These are phyloP conservation scores for Thalassaphorura encarpata DNA, from an alignment of 1,140 invertebrate species.

Conservation along the genomic window DNA sequence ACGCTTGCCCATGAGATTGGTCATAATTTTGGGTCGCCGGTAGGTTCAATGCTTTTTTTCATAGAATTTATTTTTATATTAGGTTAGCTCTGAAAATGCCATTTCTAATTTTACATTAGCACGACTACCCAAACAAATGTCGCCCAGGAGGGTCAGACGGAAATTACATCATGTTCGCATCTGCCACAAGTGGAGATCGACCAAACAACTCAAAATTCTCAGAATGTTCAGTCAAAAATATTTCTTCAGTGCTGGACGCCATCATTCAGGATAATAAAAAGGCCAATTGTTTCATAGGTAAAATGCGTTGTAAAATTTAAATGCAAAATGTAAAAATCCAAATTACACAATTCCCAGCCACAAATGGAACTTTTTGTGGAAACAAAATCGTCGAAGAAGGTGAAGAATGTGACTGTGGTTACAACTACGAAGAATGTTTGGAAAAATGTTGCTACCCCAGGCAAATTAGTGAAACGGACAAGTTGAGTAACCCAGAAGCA, in stretches of 20 bases:
- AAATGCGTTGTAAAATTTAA: constrained; percentile 15
- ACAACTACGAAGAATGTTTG: constrained; percentile 81
- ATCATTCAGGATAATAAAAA: constrained; percentile 76
- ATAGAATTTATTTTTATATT: too few relatives aligned
- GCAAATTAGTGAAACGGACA: constrained; percentile 57
- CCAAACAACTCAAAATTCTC: constrained; percentile 94
- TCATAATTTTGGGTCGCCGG: constrained; percentile 97
- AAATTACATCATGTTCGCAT: constrained; percentile 96
- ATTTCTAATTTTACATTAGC: too few relatives aligned
- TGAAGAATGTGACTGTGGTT: constrained; percentile 97
- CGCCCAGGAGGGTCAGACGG: constrained; percentile 84
- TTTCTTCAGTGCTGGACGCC: constrained; percentile 84
- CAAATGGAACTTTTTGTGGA: constrained; percentile 92
- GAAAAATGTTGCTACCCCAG: constrained; percentile 91
- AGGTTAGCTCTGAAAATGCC: too few relatives aligned
- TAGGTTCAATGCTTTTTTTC: constrained; percentile 41
- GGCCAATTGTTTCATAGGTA: constrained; percentile 83
- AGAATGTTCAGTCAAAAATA: constrained; percentile 85
- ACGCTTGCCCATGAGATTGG: constrained; percentile 98
- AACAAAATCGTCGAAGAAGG: constrained; percentile 97
- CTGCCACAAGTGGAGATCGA: constrained; percentile 91
- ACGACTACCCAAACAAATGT: constrained; percentile 89
- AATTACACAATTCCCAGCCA: constrained; percentile 44
- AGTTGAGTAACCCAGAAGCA: constrained; percentile 56
- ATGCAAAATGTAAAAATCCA: neutral